Percentiles rank a stretch among this genome's conserved stretches.
Conservation (phyloP, 2,113 vertebrate genomes). For the Ariopsis seemanni region DNA sequence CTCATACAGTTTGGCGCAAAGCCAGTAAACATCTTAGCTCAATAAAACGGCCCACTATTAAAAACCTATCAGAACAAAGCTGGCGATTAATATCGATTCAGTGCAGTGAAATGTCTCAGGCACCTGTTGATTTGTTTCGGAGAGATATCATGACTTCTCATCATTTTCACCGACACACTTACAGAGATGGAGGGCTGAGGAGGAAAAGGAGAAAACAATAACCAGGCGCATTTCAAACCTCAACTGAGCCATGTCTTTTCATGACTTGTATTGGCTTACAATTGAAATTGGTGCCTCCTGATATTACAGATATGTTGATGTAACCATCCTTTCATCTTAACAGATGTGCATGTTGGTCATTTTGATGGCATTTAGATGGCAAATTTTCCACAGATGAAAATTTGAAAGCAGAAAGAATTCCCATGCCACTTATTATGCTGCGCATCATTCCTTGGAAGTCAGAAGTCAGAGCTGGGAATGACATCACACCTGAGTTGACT, state of each 20-base stretch:
- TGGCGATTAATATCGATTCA: constrained; percentile 7
- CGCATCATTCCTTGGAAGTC: no score
- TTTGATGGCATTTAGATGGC: background rate
- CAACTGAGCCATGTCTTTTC: background rate
- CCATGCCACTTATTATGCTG: background rate
- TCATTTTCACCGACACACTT: background rate
- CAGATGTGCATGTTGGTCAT: background rate
- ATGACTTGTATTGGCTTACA: background rate
- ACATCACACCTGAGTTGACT: no score
- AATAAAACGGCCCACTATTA: constrained; percentile 7
- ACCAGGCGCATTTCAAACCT: background rate
- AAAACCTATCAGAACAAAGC: background rate
- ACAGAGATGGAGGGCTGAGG: background rate
- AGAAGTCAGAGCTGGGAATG: no score
- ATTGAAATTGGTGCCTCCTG: background rate
- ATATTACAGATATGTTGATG: background rate
- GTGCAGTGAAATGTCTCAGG: background rate
- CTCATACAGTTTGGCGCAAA: background rate
- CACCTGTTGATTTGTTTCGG: constrained; percentile 16
- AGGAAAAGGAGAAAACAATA: background rate
- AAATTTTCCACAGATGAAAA: background rate
- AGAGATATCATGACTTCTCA: background rate
- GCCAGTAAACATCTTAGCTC: constrained; percentile 11
- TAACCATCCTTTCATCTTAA: background rate
- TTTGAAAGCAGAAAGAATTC: background rate